These are phyloP conservation scores for Aphaenogaster rudis DNA, from an alignment of 1,140 invertebrate genomes.

Conservation along the genomic window DNA sequence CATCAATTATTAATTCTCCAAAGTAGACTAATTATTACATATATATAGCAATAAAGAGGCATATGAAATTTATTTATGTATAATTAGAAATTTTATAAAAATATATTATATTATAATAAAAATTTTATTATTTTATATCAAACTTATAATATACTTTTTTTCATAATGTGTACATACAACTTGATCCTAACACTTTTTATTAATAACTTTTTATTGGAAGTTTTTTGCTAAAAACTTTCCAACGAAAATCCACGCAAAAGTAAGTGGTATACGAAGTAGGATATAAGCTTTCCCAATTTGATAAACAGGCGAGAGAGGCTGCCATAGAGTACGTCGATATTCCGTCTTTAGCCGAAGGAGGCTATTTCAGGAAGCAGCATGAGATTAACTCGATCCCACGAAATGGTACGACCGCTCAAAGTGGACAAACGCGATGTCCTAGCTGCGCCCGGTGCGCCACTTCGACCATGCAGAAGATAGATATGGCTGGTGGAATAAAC, in stretches of 20 bases:
- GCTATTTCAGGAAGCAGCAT: slow-evolving; percentile 51
- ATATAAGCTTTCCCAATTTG: slow-evolving; percentile 33
- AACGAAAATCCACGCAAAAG: background rate
- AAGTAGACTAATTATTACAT: background rate
- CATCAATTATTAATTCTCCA: slow-evolving; percentile 30
- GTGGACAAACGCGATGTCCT: slow-evolving; percentile 60
- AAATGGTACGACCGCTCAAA: slow-evolving; percentile 59
- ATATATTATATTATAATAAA: slow-evolving; percentile 12
- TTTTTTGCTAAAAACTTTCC: background rate
- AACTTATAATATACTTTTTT: background rate
- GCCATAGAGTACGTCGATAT: slow-evolving; percentile 38
- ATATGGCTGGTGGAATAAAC: slow-evolving; percentile 67
- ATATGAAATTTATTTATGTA: slow-evolving; percentile 4
- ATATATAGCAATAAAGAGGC: background rate
- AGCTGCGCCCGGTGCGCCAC: slow-evolving; percentile 50
- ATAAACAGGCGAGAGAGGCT: background rate
- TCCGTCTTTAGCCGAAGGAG: slow-evolving; percentile 42
- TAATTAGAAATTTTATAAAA: slow-evolving; percentile 8
- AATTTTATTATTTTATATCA: slow-evolving; percentile 23
- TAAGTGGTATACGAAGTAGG: background rate
- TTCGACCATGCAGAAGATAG: slow-evolving; percentile 64
- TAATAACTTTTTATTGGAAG: background rate
- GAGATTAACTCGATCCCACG: slow-evolving; percentile 58
- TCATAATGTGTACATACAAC: background rate
- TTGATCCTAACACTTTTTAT: background rate